Evolutionary conservation across 2,113 vertebrate species (phyloP), one percentile per base, ranked within the genome.

Genomic region (Pyxicephalus adspersus): DNA sequence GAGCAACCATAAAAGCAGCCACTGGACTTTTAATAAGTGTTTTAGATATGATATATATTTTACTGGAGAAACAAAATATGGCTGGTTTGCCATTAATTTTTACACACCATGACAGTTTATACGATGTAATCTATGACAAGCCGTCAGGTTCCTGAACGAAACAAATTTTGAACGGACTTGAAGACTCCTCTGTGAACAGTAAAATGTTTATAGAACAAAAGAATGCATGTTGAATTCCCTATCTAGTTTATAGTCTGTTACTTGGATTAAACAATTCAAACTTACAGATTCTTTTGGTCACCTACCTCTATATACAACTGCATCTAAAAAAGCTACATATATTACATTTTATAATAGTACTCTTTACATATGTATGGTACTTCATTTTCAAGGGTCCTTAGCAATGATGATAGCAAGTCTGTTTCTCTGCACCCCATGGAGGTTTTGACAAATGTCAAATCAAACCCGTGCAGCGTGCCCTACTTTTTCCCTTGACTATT

Each of bases 171-270:
- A 26, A 64, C 15, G 74, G 51, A 29, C 58, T 64, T n/a, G 52
- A 52, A 65, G 60, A 65, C 61, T 26, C 61, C 28, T n/a, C 15
- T 20, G 60, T 52, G 63, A 54, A 65, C 61, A 65, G 64, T 65
- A 54, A 77, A 65, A 77, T 77, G 29, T 76, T 63, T 51, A 64
- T 45, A 11, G 74, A 64, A 64, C 22, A 51, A 61, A 38, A 60
- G 3, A 65, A 65, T 29, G 75, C 34, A 22, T 29, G 3, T 3
- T n/a, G 61, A 65, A 76, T 63, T 26, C 64, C 38, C 51, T 31
- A 64, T 76, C 29, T 20, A n/a, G 15, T 63, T 76, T 50, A 63
- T 34, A 23, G 20, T 52, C 26, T 55, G 28, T 72, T 72, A 51
- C 70, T 72, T 25, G 20, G 18, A 29, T 31, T 72, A 72, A 72